Evolutionary conservation across 2,888 invertebrate genomes (phyloP).

Genomic region (Andrena fulva): DNA sequence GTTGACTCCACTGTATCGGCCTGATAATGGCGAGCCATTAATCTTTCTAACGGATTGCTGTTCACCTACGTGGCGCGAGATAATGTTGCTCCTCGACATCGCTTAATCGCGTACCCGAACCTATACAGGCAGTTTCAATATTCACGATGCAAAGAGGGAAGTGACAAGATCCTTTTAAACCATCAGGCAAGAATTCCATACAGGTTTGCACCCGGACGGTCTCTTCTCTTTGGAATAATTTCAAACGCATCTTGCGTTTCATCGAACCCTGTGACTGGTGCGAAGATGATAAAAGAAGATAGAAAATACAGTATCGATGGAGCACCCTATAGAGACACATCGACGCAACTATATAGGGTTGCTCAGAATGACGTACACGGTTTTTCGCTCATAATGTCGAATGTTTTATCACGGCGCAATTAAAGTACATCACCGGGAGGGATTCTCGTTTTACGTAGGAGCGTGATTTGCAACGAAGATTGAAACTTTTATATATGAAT

Average conservation of each 20-base stretch:
- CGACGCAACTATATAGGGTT: not conserved
- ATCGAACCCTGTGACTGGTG: too few species aligned
- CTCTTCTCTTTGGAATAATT: too few species aligned
- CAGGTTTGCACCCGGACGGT: too few species aligned
- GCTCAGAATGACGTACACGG: slow-evolving; percentile 7
- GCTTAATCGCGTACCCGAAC: slow-evolving; percentile 53
- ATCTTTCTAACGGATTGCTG: slow-evolving; percentile 71
- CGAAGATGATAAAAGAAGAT: not conserved
- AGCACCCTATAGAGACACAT: slow-evolving; percentile 1
- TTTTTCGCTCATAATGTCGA: not conserved
- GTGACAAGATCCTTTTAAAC: not conserved
- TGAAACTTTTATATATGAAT: slow-evolving; percentile 4
- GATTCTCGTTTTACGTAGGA: not conserved
- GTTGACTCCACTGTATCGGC: slow-evolving; percentile 47
- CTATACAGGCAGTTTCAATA: not conserved
- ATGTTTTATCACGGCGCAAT: slow-evolving; percentile 34
- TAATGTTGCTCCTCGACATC: slow-evolving; percentile 52
- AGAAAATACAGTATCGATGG: slow-evolving; percentile 15
- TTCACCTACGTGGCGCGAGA: slow-evolving; percentile 59
- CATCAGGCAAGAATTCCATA: too few species aligned
- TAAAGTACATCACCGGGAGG: slow-evolving; percentile 5
- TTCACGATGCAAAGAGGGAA: not conserved
- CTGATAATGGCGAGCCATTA: slow-evolving; percentile 66
- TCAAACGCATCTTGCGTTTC: too few species aligned
- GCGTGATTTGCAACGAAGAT: not conserved